Percentiles rank a stretch among this genome's conserved stretches.
phyloP scores from a whole-genome alignment of 2,113 vertebrate species.

The Ailuropoda melanoleuca region DNA sequence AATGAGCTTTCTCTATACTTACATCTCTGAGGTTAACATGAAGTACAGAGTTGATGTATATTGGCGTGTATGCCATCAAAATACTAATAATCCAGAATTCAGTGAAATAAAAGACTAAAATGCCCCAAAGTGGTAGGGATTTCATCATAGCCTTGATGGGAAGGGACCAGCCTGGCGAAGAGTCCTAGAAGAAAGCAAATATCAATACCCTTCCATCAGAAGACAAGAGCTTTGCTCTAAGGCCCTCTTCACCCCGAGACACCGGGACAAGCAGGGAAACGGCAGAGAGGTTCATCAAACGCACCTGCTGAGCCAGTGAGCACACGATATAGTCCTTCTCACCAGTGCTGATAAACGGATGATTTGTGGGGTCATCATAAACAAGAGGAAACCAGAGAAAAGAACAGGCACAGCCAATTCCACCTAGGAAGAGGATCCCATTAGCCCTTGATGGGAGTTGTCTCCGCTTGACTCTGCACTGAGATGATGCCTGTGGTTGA shows the following conservation, averaged over 20 bases:
- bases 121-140: slow-evolving; percentile 89
- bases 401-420: slow-evolving; percentile 53
- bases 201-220: background rate
- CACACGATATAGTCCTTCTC: slow-evolving; percentile 58
- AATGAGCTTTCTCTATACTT: slow-evolving; percentile 22
- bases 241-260: too few relatives aligned
- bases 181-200: slow-evolving; percentile 79
- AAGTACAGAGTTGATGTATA: slow-evolving; percentile 87
- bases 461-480: background rate
- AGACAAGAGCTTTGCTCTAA: background rate
- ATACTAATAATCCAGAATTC: slow-evolving; percentile 87
- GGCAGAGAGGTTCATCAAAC: background rate
- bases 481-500: background rate
- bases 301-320: slow-evolving; percentile 65
- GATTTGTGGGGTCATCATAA: slow-evolving; percentile 47
- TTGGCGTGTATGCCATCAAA: slow-evolving; percentile 87
- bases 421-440: slow-evolving; percentile 34
- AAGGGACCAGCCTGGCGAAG: slow-evolving; percentile 84
- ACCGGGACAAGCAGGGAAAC: background rate
- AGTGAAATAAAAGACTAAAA: slow-evolving; percentile 88
- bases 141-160: slow-evolving; percentile 84
- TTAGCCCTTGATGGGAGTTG: background rate
- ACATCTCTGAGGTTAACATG: slow-evolving; percentile 87
- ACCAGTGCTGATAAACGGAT: slow-evolving; percentile 52
- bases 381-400: slow-evolving; percentile 63